Evolutionary conservation across 2,113 vertebrate species (phyloP), one percentile per base, ranked within the genome.

Genomic region (Hydrolagus affinis): DNA sequence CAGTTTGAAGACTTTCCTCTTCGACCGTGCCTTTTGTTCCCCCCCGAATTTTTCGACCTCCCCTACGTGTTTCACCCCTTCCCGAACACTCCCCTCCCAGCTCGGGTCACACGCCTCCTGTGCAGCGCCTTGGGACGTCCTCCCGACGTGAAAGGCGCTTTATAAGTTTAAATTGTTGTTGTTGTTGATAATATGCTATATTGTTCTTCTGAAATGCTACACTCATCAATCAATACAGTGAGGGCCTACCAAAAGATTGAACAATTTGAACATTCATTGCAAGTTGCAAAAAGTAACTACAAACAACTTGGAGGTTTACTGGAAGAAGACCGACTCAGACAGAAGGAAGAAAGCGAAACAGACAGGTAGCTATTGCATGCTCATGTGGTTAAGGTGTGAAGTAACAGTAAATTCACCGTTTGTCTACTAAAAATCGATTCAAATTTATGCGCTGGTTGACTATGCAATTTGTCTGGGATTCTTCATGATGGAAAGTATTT

Each of bases 201-300:
- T 90, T 28, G 91, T 62, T 92, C 74, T 93, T 91, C 17, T 83
- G 66, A 28, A 64, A 23, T 64, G 19, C 15, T 30, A 30, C n/a
- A 30, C 7, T 8, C 66, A 28, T 66, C 66, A 8, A 15, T 30
- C 25, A 30, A 62, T 66, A 9, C 89, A 94, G 94, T 89, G 85
- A 91, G 94, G 86, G 94, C 94, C 25, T 91, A 93, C 86, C 71
- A 86, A 85, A 95, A 93, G 89, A 90, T 94, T 85, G 83, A 91
- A 75, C 92, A 94, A 88, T 88, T 94, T 83, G 88, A 89, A 85
- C 87, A 56, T 3, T 91, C 92, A 64, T 89, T 94, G 86, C 89
- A 92, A 88, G 92, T 94, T 86, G 95, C 95, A 70, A 90, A 90
- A 88, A 94, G 90, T 90, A 95, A 95, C 89, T 95, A 92, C 86